Evolutionary conservation across 2,797 vertebrate genomes (phyloP).

Genomic region (Alauda arvensis): DNA sequence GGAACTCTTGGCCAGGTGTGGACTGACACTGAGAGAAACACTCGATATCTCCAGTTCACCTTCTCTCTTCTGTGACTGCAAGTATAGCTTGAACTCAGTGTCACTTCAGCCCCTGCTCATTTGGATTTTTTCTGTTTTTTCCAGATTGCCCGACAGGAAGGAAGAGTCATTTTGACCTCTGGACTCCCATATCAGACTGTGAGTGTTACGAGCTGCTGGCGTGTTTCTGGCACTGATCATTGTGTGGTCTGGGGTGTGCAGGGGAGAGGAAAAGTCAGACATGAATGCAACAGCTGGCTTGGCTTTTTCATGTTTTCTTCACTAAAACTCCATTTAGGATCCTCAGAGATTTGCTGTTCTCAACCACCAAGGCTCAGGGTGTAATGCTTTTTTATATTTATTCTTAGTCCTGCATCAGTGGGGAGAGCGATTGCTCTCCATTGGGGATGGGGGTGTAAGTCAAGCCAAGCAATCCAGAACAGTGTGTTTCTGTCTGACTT

Average conservation of each 20-base stretch:
- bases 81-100: background rate
- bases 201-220: slow-evolving; percentile 48
- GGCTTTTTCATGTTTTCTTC: slow-evolving; percentile 15
- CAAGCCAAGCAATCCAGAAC: background rate
- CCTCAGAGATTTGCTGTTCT: background rate
- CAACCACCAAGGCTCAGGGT: background rate
- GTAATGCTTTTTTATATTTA: background rate
- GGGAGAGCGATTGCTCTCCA: background rate
- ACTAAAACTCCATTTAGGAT: background rate
- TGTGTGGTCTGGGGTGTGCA: background rate
- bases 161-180: slow-evolving; percentile 84
- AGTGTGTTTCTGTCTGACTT: slow-evolving; percentile 7
- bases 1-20: background rate
- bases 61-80: background rate
- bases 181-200: slow-evolving; percentile 85
- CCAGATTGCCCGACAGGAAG: slow-evolving; percentile 82
- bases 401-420: background rate
- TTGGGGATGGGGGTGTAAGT: background rate
- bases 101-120: background rate
- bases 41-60: rapidly evolving
- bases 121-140: background rate
- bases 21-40: background rate
- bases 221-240: background rate
- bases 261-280: background rate
- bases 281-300: slow-evolving; percentile 9